These are phyloP conservation scores for Aricia agestis DNA, from an alignment of 1,140 invertebrate species.

Conservation along the genomic window DNA sequence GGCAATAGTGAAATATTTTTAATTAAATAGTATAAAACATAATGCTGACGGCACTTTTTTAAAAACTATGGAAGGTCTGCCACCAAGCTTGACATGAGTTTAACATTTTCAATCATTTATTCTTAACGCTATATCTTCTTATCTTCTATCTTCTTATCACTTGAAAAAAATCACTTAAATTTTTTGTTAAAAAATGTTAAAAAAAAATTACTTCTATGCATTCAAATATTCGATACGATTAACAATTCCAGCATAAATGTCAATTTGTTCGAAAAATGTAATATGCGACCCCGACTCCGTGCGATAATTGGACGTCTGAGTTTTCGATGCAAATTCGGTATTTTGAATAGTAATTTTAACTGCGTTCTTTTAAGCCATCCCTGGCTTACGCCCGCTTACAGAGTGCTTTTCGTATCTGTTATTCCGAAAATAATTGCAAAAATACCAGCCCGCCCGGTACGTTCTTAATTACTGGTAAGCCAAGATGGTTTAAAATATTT, in stretches of 20 bases:
- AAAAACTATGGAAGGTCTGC: too few species aligned
- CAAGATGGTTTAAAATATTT: neutral
- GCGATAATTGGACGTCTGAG: constrained; percentile 10
- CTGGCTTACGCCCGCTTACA: constrained; percentile 10
- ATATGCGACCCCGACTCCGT: neutral
- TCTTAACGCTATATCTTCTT: too few species aligned
- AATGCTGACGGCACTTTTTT: too few species aligned
- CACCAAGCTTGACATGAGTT: too few species aligned
- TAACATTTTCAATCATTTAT: too few species aligned
- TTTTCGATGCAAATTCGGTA: constrained; percentile 11
- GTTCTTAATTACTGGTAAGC: neutral
- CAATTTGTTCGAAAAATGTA: neutral
- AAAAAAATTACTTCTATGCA: too few species aligned
- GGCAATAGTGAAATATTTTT: too few species aligned
- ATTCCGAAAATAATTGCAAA: constrained; percentile 7
- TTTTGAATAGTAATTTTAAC: constrained; percentile 13
- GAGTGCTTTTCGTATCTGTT: constrained; percentile 8
- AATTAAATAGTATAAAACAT: too few species aligned
- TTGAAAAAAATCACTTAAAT: too few species aligned
- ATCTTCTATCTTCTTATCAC: too few species aligned
- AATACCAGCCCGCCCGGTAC: neutral
- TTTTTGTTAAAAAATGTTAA: too few species aligned
- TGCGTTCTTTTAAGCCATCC: constrained; percentile 15
- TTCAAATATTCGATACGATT: too few species aligned
- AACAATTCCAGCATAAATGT: neutral